A percentile compares a stretch with the other conserved stretches of the same genome.
These are phyloP conservation scores for Fistularia commersonii DNA, from an alignment of 2,797 vertebrate species.

Conservation along the genomic window DNA sequence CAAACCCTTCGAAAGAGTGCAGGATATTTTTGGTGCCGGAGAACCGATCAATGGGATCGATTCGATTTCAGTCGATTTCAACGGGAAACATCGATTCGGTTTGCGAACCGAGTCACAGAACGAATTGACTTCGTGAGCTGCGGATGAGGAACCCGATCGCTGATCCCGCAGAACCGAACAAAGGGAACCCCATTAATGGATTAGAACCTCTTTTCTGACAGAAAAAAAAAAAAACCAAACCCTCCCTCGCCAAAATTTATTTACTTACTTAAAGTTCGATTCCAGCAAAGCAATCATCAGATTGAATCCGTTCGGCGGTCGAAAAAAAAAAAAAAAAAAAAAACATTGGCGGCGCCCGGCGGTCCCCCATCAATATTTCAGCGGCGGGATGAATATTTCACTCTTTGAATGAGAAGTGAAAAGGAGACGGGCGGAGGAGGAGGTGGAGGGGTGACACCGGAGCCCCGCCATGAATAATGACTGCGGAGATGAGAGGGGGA, in stretches of 20 bases:
- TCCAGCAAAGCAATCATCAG: constrained; percentile 4
- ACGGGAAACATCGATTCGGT: too few species aligned
- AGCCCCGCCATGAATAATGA: constrained; percentile 55
- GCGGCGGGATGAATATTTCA: constrained; percentile 74
- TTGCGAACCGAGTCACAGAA: too few species aligned
- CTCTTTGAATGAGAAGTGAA: constrained; percentile 58
- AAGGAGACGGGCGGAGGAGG: constrained; percentile 44
- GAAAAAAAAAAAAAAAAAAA: background rate
- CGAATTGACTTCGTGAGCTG: too few species aligned
- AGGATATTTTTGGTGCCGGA: too few species aligned
- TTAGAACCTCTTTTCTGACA: too few species aligned
- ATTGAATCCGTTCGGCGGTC: background rate
- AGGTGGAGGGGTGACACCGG: constrained; percentile 42
- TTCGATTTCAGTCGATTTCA: too few species aligned
- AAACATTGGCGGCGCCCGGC: background rate
- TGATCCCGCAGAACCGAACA: too few species aligned
- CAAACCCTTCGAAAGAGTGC: too few species aligned
- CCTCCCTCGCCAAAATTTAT: background rate
- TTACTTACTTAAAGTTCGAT: background rate
- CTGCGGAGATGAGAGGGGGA: constrained; percentile 55
- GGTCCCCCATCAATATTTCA: constrained; percentile 7
- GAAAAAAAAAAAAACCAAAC: too few species aligned
- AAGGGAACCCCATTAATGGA: too few species aligned
- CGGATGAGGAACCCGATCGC: too few species aligned
- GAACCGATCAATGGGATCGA: too few species aligned